phyloP scores from a whole-genome alignment of 2,888 invertebrate genomes.

The Acleris laterana region DNA sequence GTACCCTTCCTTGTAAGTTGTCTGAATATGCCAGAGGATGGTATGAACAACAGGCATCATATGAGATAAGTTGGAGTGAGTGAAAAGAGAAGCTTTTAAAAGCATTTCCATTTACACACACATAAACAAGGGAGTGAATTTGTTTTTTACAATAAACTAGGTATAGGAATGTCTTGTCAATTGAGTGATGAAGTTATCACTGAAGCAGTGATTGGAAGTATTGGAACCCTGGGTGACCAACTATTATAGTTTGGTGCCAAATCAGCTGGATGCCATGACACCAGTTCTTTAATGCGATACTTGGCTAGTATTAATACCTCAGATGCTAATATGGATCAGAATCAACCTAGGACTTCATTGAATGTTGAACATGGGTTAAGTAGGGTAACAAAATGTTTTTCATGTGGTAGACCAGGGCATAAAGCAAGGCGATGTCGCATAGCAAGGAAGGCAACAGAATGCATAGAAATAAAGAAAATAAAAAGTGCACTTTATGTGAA shows the following conservation, averaged over 20 bases:
- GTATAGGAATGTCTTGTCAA: slow-evolving; percentile 37
- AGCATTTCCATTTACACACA: slow-evolving; percentile 39
- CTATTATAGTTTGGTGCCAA: slow-evolving; percentile 36
- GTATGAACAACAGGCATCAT: slow-evolving; percentile 38
- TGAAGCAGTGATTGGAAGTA: slow-evolving; percentile 37
- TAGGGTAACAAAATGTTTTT: slow-evolving; percentile 9
- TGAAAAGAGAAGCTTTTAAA: slow-evolving; percentile 35
- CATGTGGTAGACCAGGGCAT: slow-evolving; percentile 34
- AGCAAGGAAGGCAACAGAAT: too few species aligned
- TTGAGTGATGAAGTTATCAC: slow-evolving; percentile 34
- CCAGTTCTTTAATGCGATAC: slow-evolving; percentile 27
- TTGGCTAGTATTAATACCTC: slow-evolving; percentile 25
- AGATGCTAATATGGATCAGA: neutral
- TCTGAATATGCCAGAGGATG: slow-evolving; percentile 42
- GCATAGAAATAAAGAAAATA: neutral
- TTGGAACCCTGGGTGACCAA: slow-evolving; percentile 35
- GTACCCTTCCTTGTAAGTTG: too few species aligned
- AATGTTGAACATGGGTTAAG: neutral
- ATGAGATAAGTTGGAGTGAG: slow-evolving; percentile 38
- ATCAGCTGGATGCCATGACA: slow-evolving; percentile 35
- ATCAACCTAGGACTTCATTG: neutral
- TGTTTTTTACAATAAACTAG: slow-evolving; percentile 38
- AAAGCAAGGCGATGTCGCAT: slow-evolving; percentile 3
- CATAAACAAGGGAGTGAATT: slow-evolving; percentile 36
- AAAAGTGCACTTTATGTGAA: slow-evolving; percentile 1